Evolutionary conservation across 2,888 invertebrate genomes (phyloP).

Genomic region (Yponomeuta evonymella): DNA sequence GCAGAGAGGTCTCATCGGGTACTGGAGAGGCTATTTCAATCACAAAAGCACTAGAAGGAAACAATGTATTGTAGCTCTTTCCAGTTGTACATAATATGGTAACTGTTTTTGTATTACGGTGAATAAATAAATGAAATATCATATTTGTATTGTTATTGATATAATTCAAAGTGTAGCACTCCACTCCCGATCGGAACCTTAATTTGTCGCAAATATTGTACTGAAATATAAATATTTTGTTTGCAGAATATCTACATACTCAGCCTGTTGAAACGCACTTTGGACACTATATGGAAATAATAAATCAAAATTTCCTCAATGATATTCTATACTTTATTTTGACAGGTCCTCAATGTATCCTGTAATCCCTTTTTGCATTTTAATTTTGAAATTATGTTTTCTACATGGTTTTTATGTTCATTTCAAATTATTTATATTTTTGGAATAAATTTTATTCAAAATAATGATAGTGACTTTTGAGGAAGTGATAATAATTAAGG

Average conservation of each 20-base stretch:
- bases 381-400: conserved; percentile 63
- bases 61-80: conserved; percentile 73
- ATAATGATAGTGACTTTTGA: conserved; percentile 55
- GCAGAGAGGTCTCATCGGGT: conserved; percentile 85
- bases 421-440: conserved; percentile 72
- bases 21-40: conserved; percentile 89
- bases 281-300: conserved; percentile 77
- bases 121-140: conserved; percentile 74
- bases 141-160: conserved; percentile 73
- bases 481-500: conserved; percentile 67
- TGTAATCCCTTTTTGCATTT: conserved; percentile 63
- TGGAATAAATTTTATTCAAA: conserved; percentile 71
- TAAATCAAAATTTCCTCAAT: conserved; percentile 73
- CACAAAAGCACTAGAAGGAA: conserved; percentile 84
- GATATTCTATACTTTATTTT: conserved; percentile 67
- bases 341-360: conserved; percentile 68
- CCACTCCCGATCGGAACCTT: conserved; percentile 76
- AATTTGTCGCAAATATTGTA: conserved; percentile 55
- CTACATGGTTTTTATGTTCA: conserved; percentile 71
- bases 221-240: conserved; percentile 65
- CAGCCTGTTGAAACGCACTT: conserved; percentile 72
- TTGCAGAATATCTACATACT: conserved; percentile 71
- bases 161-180: conserved; percentile 62
- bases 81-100: conserved; percentile 73
- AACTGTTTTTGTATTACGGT: conserved; percentile 76